Conservation (phyloP, 2,888 invertebrate species). For the Leucania comma region DNA sequence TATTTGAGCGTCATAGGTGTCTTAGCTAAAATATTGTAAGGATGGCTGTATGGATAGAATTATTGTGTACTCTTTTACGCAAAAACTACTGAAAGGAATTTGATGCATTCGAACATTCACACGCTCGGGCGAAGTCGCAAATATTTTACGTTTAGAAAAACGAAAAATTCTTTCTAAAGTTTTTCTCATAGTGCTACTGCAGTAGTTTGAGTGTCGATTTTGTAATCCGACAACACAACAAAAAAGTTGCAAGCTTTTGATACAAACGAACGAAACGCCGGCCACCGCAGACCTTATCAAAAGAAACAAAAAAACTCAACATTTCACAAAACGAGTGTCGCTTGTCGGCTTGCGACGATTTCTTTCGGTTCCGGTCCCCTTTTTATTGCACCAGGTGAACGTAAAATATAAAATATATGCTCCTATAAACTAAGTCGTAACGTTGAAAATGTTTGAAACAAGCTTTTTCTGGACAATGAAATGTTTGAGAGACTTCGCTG, state of each 20-base stretch:
- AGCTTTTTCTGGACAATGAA: slow-evolving; percentile 62
- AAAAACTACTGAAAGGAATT: too few species aligned
- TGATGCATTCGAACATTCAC: too few species aligned
- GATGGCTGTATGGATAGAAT: too few species aligned
- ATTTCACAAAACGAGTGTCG: slow-evolving; percentile 59
- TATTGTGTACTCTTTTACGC: too few species aligned
- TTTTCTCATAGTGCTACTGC: slow-evolving; percentile 1
- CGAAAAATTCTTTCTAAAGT: not conserved
- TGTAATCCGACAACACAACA: slow-evolving; percentile 11
- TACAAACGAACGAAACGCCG: slow-evolving; percentile 32
- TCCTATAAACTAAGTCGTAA: slow-evolving; percentile 80
- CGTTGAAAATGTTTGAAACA: slow-evolving; percentile 78
- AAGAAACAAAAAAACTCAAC: slow-evolving; percentile 55
- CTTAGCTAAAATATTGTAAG: too few species aligned
- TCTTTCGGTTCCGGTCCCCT: slow-evolving; percentile 55
- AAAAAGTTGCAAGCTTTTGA: slow-evolving; percentile 29
- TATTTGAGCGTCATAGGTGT: too few species aligned
- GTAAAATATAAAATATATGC: slow-evolving; percentile 81
- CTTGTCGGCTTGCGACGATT: slow-evolving; percentile 62
- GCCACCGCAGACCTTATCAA: slow-evolving; percentile 49
- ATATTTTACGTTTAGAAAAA: not conserved
- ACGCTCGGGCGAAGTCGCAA: not conserved
- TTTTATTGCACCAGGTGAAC: slow-evolving; percentile 69
- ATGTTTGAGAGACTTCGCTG: slow-evolving; percentile 45
- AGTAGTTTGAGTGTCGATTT: slow-evolving; percentile 6